A percentile compares a stretch with the other conserved stretches of the same genome.
These are phyloP conservation scores for Bujurquina vittata DNA, from an alignment of 2,113 vertebrate genomes.

Conservation along the genomic window DNA sequence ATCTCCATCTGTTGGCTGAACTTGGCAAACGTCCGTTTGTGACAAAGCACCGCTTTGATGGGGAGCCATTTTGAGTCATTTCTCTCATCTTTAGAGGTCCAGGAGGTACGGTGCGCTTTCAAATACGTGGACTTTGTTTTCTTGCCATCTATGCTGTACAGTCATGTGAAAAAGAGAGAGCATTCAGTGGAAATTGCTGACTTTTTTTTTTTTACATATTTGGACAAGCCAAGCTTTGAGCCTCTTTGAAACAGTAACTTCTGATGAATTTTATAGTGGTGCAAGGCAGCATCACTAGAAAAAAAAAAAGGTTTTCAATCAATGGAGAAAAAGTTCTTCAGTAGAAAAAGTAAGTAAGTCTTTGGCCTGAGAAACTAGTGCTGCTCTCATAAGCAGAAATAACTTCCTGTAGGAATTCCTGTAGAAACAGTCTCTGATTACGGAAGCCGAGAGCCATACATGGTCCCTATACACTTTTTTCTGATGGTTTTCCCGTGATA, in stretches of 20 bases:
- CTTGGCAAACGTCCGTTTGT: conserved; percentile 36
- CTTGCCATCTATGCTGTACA: neutral
- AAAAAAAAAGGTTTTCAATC: neutral
- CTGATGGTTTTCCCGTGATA: too few relatives aligned
- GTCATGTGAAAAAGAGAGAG: neutral
- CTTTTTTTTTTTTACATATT: neutral
- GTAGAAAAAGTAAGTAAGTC: neutral
- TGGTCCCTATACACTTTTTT: too few relatives aligned
- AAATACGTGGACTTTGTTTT: neutral
- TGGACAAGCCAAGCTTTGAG: neutral
- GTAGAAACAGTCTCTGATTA: neutral
- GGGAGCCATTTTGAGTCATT: conserved; percentile 53
- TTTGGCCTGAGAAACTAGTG: neutral
- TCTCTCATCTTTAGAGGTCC: conserved; percentile 4
- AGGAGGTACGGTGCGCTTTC: neutral
- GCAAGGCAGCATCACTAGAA: neutral
- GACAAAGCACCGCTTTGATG: conserved; percentile 45
- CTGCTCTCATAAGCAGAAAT: neutral
- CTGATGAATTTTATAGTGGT: neutral
- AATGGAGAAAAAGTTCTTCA: neutral
- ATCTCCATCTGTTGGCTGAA: conserved; percentile 65
- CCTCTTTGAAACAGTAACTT: neutral
- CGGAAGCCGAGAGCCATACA: too few relatives aligned
- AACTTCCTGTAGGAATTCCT: neutral
- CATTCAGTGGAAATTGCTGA: neutral